Percentiles rank a stretch among this genome's conserved stretches.
phyloP scores from a whole-genome alignment of 2,888 invertebrate species.

The Cryptocephalus primarius region DNA sequence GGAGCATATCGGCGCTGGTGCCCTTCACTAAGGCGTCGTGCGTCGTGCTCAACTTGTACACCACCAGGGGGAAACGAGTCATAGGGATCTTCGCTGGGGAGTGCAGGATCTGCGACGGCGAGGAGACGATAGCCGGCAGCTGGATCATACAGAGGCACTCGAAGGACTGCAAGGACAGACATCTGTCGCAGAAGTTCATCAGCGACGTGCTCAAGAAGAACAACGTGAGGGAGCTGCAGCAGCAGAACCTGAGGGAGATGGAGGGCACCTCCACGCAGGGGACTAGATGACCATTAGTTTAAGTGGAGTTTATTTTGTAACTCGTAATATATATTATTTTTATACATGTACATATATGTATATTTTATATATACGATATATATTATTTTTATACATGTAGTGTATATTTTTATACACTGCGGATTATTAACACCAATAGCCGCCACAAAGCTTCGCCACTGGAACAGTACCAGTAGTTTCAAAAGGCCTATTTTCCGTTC shows the following conservation, averaged over 20 bases:
- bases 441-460: too few relatives aligned
- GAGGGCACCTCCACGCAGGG: too few relatives aligned
- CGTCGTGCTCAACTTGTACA: conserved; percentile 22
- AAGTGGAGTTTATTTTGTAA: too few relatives aligned
- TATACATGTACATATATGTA: too few relatives aligned
- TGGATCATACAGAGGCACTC: conserved; percentile 28
- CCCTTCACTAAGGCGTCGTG: conserved; percentile 25
- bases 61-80: conserved; percentile 19
- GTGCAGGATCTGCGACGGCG: conserved; percentile 28
- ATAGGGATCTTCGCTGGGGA: conserved; percentile 22
- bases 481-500: too few relatives aligned
- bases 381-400: too few relatives aligned
- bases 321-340: too few relatives aligned
- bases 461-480: too few relatives aligned
- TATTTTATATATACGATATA: too few relatives aligned
- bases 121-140: conserved; percentile 27
- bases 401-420: too few relatives aligned
- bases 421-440: too few relatives aligned
- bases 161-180: conserved; percentile 28
- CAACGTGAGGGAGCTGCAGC: conserved; percentile 14
- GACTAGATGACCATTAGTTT: too few relatives aligned
- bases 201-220: conserved; percentile 26
- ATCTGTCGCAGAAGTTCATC: conserved; percentile 21
- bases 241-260: background rate
- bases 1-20: conserved; percentile 22